phyloP scores from a whole-genome alignment of 2,113 vertebrate species.

The Sebastes schlegelii region DNA sequence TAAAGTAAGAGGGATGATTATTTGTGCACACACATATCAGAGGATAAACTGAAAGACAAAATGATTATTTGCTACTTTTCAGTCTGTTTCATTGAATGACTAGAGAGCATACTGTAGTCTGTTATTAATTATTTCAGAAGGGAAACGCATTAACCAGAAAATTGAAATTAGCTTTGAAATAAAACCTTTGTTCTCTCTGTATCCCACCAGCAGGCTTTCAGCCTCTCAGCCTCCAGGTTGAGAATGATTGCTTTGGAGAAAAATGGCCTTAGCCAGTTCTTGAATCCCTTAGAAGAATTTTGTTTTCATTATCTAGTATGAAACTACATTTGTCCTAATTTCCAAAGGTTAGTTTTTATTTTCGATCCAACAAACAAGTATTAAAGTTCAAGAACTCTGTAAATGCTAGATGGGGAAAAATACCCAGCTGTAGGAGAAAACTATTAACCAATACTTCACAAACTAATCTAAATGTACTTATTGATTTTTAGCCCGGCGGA shows the following conservation, averaged over 20 bases:
- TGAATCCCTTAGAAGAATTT: not conserved
- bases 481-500: conserved; percentile 52
- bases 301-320: conserved; percentile 22
- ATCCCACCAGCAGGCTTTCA: conserved; percentile 5
- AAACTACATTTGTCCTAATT: conserved; percentile 17
- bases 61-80: not conserved
- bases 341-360: conserved; percentile 12
- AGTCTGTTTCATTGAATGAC: conserved; percentile 16
- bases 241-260: conserved; percentile 11
- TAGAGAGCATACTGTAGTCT: not conserved
- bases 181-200: conserved; percentile 30
- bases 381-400: conserved; percentile 30
- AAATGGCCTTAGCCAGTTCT: not conserved
- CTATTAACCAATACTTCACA: conserved; percentile 21
- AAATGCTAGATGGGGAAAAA: conserved; percentile 20
- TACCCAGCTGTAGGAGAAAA: conserved; percentile 15
- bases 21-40: not conserved
- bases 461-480: conserved; percentile 45
- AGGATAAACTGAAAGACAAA: not conserved
- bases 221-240: conserved; percentile 2
- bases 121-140: conserved; percentile 24
- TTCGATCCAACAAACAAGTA: conserved; percentile 1
- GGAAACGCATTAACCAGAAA: conserved; percentile 5
- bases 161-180: conserved; percentile 22
- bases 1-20: not conserved